Base-by-base conservation (phyloP, 2,113 vertebrate species). In the Fulmarus glacialis region DNA sequence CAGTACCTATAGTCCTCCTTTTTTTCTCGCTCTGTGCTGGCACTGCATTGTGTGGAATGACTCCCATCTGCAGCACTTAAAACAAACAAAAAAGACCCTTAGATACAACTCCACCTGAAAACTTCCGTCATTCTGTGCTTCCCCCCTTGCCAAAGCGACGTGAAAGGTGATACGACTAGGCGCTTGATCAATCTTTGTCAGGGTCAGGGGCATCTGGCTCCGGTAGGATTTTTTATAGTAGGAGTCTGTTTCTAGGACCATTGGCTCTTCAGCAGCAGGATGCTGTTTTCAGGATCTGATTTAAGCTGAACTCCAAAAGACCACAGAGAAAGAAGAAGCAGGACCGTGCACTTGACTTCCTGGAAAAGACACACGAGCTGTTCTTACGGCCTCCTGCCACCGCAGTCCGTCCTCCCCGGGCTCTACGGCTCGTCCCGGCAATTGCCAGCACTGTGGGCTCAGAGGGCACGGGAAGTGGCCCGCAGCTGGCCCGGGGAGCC, bases 241-340 rank as follows among this genome's bases (percentile, higher is more conserved):
- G 47, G 18, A 78, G 53, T 10, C 83, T 92, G 83, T 87, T 95
- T 66, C 63, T 67, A 55, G 34, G 55, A 55, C 53, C 47, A 8
- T 1, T 60, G 83, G 21, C 50, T 64, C 32, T 91, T 87, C 45
- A 74, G 68, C 60, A 50, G 70, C 53, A 66, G 81, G 84, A 93
- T 95, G 96, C 92, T 93, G 93, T 40, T 91, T 73, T 73, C 62
- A 30, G 21, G 56, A 38, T 82, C 58, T 43, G 81, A 47, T 72
- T 82, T 68, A 67, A 87, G 66, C 48, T 80, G 70, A 93, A 40
- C 89, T 81, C 82, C 32, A 7, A 66, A 83, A 83, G 88, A 42
- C 22, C 67, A 55, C 36, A 64, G 67, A 70, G 80, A 87, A 91
- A 94, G 89, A 82, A 95, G 82, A 91, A 94, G 81, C 62, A 22